These are phyloP conservation scores for Synanthedon andrenaeformis DNA, from an alignment of 2,888 invertebrate species.

Conservation along the genomic window DNA sequence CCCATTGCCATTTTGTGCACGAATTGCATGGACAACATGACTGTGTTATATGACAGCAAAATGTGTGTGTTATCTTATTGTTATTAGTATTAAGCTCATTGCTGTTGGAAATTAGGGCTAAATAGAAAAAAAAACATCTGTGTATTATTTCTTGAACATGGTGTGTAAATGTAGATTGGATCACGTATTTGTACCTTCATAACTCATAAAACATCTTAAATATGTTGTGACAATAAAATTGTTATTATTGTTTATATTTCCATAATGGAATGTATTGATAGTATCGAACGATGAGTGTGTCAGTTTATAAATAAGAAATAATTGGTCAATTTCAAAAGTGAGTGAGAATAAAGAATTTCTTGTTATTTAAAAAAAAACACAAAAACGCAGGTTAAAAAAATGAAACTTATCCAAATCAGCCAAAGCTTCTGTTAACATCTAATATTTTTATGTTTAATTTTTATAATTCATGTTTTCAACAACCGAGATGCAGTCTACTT, in stretches of 20 bases:
- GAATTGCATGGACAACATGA: too few relatives aligned
- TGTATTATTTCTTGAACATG: too few relatives aligned
- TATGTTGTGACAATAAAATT: conserved; percentile 37
- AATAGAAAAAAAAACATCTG: too few relatives aligned
- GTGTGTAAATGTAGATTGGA: too few relatives aligned
- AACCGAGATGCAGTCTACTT: too few relatives aligned
- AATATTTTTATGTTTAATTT: conserved; percentile 1
- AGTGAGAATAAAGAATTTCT: conserved; percentile 22
- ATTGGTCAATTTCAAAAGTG: conserved; percentile 29
- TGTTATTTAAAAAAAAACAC: conserved; percentile 9
- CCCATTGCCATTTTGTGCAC: too few relatives aligned
- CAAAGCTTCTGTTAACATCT: conserved; percentile 2
- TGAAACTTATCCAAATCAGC: conserved; percentile 4
- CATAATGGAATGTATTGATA: conserved; percentile 1
- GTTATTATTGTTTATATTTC: conserved; percentile 17
- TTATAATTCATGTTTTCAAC: too few relatives aligned
- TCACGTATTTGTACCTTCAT: not conserved
- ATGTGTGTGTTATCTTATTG: too few relatives aligned
- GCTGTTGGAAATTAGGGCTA: too few relatives aligned
- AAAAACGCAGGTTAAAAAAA: not conserved
- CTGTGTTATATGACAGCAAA: too few relatives aligned
- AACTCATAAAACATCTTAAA: conserved; percentile 8
- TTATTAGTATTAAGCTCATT: too few relatives aligned
- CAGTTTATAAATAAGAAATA: conserved; percentile 6
- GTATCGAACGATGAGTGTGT: not conserved